Conservation (phyloP, 2,888 invertebrate genomes). For the Drosophila multiciliata region DNA sequence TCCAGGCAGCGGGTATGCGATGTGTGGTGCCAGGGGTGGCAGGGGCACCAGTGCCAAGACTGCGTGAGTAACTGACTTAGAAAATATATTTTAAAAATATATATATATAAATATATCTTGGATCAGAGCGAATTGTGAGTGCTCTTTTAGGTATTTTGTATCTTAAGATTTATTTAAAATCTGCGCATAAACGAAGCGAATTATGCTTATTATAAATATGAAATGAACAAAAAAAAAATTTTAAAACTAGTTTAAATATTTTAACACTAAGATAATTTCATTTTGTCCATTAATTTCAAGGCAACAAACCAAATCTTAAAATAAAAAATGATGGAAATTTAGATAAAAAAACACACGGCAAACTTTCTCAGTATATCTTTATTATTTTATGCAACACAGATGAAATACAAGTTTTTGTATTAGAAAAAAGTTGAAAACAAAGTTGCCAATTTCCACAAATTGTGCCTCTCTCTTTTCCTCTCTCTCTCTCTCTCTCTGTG, state of each 20-base stretch:
- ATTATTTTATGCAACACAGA: background rate
- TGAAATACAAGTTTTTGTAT: background rate
- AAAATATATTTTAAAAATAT: background rate
- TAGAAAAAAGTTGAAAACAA: background rate
- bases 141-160: slow-evolving; percentile 1
- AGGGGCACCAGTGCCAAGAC: background rate
- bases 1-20: slow-evolving; percentile 22
- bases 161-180: background rate
- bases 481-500: background rate
- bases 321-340: background rate
- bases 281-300: background rate
- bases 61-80: slow-evolving; percentile 34
- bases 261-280: too few relatives aligned
- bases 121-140: slow-evolving; percentile 11
- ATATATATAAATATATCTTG: background rate
- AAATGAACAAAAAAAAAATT: background rate
- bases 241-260: too few relatives aligned
- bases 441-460: background rate
- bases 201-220: too few relatives aligned
- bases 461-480: background rate
- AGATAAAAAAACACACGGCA: background rate
- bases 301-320: background rate
- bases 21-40: background rate
- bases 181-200: too few relatives aligned
- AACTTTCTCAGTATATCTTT: background rate